phyloP scores from a whole-genome alignment of 2,888 invertebrate genomes.

The Mesochorus sp. region DNA sequence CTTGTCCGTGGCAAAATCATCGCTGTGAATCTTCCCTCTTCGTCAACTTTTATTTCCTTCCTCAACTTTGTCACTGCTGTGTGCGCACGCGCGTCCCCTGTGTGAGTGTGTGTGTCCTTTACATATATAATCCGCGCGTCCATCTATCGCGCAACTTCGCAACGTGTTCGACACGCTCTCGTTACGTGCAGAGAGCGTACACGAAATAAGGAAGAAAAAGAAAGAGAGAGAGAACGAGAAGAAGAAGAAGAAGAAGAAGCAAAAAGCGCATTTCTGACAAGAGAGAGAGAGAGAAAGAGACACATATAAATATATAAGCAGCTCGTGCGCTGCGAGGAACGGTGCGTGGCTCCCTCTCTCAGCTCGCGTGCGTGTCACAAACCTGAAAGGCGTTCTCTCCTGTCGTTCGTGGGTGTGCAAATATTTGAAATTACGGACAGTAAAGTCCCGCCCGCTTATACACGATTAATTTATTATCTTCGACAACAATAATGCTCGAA shows the following conservation, averaged over 20 bases:
- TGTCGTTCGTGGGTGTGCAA: conserved; percentile 9
- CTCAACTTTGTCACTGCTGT: neutral
- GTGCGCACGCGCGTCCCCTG: neutral
- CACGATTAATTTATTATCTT: too few relatives aligned
- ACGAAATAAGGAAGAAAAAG: conserved; percentile 9
- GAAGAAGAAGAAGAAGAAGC: neutral
- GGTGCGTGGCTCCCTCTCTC: conserved; percentile 31
- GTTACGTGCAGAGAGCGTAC: conserved; percentile 24
- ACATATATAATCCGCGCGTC: neutral
- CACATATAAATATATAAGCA: too few relatives aligned
- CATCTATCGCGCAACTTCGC: conserved; percentile 36
- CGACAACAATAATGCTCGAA: too few relatives aligned
- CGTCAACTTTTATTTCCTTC: too few relatives aligned
- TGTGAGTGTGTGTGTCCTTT: neutral
- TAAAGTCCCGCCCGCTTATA: neutral
- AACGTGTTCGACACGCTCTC: conserved; percentile 54
- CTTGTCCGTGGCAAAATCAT: too few relatives aligned
- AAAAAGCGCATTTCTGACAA: neutral
- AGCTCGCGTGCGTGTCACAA: conserved; percentile 20
- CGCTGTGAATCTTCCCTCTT: too few relatives aligned
- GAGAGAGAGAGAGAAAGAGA: too few relatives aligned
- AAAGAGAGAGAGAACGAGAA: conserved; percentile 23
- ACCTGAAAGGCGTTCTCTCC: neutral
- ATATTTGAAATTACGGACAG: neutral
- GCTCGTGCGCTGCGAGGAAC: neutral